Evolutionary conservation across 2,113 vertebrate genomes (phyloP).

Genomic region (Mustela lutreola): DNA sequence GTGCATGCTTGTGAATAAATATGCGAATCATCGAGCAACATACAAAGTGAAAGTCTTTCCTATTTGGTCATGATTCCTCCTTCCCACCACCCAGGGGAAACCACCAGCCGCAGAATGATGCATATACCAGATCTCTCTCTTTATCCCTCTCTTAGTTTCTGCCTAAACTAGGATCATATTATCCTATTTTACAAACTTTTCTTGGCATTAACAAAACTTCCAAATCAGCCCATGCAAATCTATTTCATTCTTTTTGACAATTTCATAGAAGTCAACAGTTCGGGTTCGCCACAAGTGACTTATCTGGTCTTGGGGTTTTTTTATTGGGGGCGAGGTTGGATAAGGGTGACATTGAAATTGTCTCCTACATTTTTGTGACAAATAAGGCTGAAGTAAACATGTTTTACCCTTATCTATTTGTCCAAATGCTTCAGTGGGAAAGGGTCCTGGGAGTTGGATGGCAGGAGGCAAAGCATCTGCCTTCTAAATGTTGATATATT

Average conservation of each 20-base stretch:
- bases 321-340: not conserved
- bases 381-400: not conserved
- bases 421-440: not conserved
- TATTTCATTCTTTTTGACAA: slow-evolving; percentile 11
- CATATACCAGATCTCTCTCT: not conserved
- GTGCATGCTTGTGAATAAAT: not conserved
- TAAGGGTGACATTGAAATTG: not conserved
- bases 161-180: not conserved
- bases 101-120: not conserved
- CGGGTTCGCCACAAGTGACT: not conserved
- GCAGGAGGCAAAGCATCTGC: not conserved
- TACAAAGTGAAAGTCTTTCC: not conserved
- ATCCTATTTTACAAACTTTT: not conserved
- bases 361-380: not conserved
- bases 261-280: not conserved
- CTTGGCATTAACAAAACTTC: not conserved
- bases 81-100: not conserved
- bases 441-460: not conserved
- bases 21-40: not conserved
- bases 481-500: not conserved
- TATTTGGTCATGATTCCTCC: not conserved
- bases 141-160: not conserved
- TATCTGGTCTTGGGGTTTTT: not conserved
- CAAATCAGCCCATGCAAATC: not conserved
- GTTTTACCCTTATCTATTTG: not conserved